Percentiles rank a stretch among this genome's conserved stretches.
Conservation (phyloP, 2,797 vertebrate species). For the Heteromormyrus szaboi region DNA sequence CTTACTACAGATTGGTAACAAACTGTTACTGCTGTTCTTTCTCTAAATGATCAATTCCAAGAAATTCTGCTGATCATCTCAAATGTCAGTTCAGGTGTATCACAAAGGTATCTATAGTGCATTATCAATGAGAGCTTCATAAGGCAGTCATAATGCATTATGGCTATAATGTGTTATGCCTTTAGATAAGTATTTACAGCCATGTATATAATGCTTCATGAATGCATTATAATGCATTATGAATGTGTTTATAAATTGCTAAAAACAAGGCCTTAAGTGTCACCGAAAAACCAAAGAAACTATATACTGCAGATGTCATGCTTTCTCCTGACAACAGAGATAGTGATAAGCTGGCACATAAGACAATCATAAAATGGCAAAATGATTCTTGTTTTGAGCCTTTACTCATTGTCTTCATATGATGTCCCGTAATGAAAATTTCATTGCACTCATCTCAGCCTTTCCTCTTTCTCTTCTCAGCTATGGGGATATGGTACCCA, state of each 20-base stretch:
- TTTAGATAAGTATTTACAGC: too few species aligned
- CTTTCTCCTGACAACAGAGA: background rate
- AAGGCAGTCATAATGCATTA: too few species aligned
- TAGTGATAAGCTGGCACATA: background rate
- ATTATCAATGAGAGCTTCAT: background rate
- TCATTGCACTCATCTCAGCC: background rate
- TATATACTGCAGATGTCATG: background rate
- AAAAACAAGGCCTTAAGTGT: background rate
- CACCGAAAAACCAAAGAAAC: background rate
- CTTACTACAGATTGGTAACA: background rate
- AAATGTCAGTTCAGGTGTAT: background rate
- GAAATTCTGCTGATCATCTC: background rate
- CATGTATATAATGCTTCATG: too few species aligned
- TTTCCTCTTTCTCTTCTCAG: slow-evolving; percentile 47
- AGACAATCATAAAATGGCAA: background rate
- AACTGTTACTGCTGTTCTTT: background rate
- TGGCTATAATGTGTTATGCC: too few species aligned
- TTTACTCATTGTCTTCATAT: background rate
- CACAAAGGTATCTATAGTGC: background rate
- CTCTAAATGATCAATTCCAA: background rate
- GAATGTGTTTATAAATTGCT: too few species aligned
- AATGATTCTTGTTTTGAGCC: background rate
- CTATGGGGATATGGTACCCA: slow-evolving; percentile 98
- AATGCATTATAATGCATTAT: too few species aligned
- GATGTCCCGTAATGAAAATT: background rate